Percentiles rank a stretch among this genome's conserved stretches.
Evolutionary conservation across 1,140 invertebrate genomes (phyloP).

Genomic region (Leptinotarsa defecta): DNA sequence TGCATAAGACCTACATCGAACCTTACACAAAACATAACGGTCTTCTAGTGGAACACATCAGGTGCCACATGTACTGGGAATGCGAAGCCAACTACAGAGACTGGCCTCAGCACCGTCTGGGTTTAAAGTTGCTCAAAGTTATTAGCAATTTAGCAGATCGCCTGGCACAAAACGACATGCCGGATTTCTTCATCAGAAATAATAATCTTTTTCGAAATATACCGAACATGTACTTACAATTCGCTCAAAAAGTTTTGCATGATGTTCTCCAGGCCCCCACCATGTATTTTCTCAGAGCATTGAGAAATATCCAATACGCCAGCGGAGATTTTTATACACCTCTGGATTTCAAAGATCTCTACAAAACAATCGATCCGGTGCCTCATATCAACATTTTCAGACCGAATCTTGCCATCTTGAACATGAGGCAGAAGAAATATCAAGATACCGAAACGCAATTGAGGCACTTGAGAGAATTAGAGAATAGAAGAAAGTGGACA

Average conservation of each 20-base stretch:
- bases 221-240: slow-evolving; percentile 65
- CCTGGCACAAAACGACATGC: slow-evolving; percentile 64
- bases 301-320: slow-evolving; percentile 68
- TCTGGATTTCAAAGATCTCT: slow-evolving; percentile 66
- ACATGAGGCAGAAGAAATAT: slow-evolving; percentile 26
- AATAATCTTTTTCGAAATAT: slow-evolving; percentile 75
- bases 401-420: slow-evolving; percentile 9
- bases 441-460: slow-evolving; percentile 32
- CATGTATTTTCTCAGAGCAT: slow-evolving; percentile 67
- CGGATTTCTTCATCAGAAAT: slow-evolving; percentile 73
- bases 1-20: slow-evolving; percentile 72
- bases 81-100: slow-evolving; percentile 70
- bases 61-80: slow-evolving; percentile 78
- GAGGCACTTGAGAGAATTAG: slow-evolving; percentile 33
- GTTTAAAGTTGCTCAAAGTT: slow-evolving; percentile 67
- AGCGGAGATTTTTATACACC: slow-evolving; percentile 63
- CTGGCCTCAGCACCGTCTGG: slow-evolving; percentile 73
- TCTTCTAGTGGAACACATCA: slow-evolving; percentile 68
- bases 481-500: neutral
- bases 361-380: slow-evolving; percentile 59
- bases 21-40: slow-evolving; percentile 62
- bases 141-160: slow-evolving; percentile 59
- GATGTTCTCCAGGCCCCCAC: slow-evolving; percentile 67
- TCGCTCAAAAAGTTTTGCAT: slow-evolving; percentile 68
- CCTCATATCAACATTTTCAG: neutral